Base-by-base conservation (phyloP, 2,797 vertebrate species). In the Coregonus sp. region DNA sequence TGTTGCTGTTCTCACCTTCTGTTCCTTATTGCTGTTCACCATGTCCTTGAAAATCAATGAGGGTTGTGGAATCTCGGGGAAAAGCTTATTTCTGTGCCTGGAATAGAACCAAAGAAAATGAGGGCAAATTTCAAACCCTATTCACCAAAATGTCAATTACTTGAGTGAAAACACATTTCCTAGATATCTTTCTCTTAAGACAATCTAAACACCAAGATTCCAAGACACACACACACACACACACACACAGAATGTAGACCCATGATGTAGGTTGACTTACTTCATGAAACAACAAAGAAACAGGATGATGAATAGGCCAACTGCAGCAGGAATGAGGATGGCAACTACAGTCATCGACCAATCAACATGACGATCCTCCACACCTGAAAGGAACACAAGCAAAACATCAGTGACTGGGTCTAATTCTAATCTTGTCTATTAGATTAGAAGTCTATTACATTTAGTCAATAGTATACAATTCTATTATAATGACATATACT, bases 1-100 rank as follows among this genome's bases (percentile, higher is more conserved):
- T 16, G 16, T 68, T 5, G 29, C 14, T 72, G 31, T 56, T 18
- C 50, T 50, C 25, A 72, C 71, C 71, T 11, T n/a, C 16, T 31
- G 29, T 16, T 72, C 70, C 20, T 54, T 72, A 56, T 33, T 72
- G 71, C 33, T 56, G 6, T n/a, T 56, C 25, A 59, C 2, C 16
- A 72, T 72, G 70, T 72, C 70, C 29, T 72, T 72, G 7, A 72
- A 72, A 56, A 72, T 56, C 15, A n/a, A 29, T 2, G 31, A 33
- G 5, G 71, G 71, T 16, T 72, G 25, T 14, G 71, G 71, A 72
- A 72, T 72, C 3, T 33, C 7, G 29, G 71, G 71, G 20, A 72
- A 72, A 56, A 72, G 16, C 2, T 7, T 59, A 6, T 9, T 35
- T 56, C 52, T 56, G 33, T 56, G 29, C 51, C 71, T 72, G 15